A percentile compares a stretch with the other conserved stretches of the same genome.
Conservation (phyloP, 2,113 vertebrate species). For the Turdus rufiventris region DNA sequence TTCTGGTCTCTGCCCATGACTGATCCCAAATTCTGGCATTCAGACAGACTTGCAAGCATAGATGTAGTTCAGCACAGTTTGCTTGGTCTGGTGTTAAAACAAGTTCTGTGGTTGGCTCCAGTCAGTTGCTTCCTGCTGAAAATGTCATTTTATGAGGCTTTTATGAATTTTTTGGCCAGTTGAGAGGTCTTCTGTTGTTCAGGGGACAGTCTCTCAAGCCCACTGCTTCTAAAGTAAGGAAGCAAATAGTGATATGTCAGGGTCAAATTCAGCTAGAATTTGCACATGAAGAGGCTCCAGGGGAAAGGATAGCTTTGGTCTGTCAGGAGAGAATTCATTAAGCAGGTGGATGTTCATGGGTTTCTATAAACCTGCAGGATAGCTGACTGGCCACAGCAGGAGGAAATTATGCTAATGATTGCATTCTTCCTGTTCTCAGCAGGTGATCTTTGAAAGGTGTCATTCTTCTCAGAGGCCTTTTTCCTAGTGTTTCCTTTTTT, state of each 20-base stretch:
- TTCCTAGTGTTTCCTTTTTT: background rate
- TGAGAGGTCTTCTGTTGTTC: background rate
- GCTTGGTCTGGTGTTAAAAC: background rate
- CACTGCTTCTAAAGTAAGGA: background rate
- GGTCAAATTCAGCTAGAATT: background rate
- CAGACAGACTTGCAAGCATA: rapidly evolving
- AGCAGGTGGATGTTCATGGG: background rate
- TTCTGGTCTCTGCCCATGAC: background rate
- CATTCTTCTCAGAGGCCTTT: background rate
- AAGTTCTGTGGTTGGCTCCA: background rate
- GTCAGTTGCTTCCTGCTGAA: background rate
- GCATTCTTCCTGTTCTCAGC: background rate
- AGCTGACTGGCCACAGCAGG: background rate
- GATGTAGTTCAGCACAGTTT: background rate
- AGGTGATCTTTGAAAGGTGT: background rate
- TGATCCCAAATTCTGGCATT: background rate
- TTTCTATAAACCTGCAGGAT: background rate
- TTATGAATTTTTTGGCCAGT: background rate
- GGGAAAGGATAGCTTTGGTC: background rate
- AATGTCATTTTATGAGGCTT: background rate
- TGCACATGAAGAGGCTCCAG: background rate
- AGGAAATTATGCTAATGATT: background rate
- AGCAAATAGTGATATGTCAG: background rate
- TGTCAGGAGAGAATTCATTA: background rate
- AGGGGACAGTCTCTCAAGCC: background rate